Evolutionary conservation across 2,113 vertebrate genomes (phyloP).

Genomic region (Pygoscelis adeliae): DNA sequence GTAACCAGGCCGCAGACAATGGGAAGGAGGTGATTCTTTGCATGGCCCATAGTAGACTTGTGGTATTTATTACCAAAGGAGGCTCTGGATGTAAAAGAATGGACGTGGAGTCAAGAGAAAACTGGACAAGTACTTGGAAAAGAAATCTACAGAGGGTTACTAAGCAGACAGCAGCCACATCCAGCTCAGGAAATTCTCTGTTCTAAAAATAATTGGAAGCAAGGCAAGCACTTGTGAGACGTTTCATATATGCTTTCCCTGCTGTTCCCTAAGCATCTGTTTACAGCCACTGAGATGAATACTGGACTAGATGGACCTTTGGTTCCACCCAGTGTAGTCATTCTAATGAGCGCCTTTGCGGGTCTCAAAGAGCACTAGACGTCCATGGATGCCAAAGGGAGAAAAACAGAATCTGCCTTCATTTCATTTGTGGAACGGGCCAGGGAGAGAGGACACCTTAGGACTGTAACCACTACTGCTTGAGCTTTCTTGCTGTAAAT

Average conservation of each 20-base stretch:
- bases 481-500: not conserved
- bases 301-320: not conserved
- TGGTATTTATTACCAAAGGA: not conserved
- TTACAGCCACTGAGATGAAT: not conserved
- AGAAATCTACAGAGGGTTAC: not conserved
- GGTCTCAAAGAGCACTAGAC: not conserved
- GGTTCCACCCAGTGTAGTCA: not conserved
- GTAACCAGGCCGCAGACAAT: not conserved
- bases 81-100: not conserved
- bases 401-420: not conserved
- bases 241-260: not conserved
- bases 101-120: not conserved
- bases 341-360: not conserved
- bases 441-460: not conserved
- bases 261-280: not conserved
- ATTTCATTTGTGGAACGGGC: not conserved
- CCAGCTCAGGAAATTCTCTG: conserved; percentile 37
- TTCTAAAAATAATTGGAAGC: conserved; percentile 41
- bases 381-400: not conserved
- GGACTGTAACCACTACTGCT: not conserved
- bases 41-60: too few species aligned
- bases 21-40: not conserved
- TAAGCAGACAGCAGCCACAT: not conserved
- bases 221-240: not conserved
- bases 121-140: not conserved